Evolutionary conservation across 2,888 invertebrate species (phyloP), one percentile per base, ranked within the genome.

Genomic region (Athalia circularis): DNA sequence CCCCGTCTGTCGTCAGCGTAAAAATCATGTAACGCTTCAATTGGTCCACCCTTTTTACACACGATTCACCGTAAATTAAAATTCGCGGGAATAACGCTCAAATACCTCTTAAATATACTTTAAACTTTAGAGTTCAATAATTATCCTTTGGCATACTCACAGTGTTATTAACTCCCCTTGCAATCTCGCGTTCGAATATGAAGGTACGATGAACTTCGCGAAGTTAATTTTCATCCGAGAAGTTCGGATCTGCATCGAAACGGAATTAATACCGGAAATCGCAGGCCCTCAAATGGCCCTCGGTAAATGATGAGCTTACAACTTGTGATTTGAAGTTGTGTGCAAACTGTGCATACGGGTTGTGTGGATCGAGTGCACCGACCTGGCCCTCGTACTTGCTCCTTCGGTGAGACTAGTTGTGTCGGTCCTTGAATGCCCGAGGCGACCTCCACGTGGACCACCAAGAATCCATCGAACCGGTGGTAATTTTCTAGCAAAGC

Each of bases 401-500:
- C 72, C 78, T 65, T 78, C 78, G 61, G 78, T 78, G 4, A 78
- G 64, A 47, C 78, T 78, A 4, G 78, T 78, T 15, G 78, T 78
- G 47, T 78, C 78, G 8, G 78, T 78, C 29, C 78, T 77, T 15
- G 78, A 78, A 57, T 79, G 75, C 54, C 77, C 74, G 77, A 77
- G 9, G 65, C 81, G 65, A 77, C 79, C 29, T 76, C 78, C 78
- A 77, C 79, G 64, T 54, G 72, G 74, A 62, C 78, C 78, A 8
- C 78, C 78, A 52, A 78, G 81, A 9, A 84, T 80, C 86, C 86
- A 86, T 67, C 84, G 85, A 78, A 85, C 84, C 15, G 86, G 86
- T 9, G 86, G 85, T 6, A 85, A 78, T 79, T 86, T 86, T 64
- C 86, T 86, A 81, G 6, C 29, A 29, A 29, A 29, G 29, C 1